These are phyloP conservation scores for Cynoglossus semilaevis DNA, from an alignment of 2,113 vertebrate genomes.

Conservation along the genomic window DNA sequence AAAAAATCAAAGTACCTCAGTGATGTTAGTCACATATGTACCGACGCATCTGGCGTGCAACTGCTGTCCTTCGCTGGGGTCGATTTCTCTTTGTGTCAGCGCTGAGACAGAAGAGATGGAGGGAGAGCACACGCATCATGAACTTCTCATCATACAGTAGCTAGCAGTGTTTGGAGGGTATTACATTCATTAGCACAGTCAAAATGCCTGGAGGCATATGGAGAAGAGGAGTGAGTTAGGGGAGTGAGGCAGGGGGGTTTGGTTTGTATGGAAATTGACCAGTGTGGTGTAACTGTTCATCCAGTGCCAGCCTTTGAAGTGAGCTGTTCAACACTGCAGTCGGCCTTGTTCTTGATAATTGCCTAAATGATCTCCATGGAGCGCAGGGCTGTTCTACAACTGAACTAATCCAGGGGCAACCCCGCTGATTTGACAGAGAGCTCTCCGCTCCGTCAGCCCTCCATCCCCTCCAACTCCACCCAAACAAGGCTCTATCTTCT, in stretches of 20 bases:
- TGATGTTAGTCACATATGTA: conserved; percentile 32
- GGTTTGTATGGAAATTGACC: conserved; percentile 83
- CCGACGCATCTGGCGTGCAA: conserved; percentile 35
- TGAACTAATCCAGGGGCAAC: conserved; percentile 78
- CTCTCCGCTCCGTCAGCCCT: conserved; percentile 52
- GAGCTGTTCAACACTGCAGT: conserved; percentile 74
- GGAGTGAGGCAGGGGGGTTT: conserved; percentile 34
- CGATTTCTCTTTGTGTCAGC: conserved; percentile 53
- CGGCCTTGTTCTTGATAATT: conserved; percentile 84
- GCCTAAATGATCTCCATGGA: conserved; percentile 83
- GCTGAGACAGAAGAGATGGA: background rate
- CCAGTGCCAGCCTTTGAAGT: conserved; percentile 79
- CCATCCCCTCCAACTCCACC: conserved; percentile 3
- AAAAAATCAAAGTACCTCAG: conserved; percentile 25
- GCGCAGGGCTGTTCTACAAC: conserved; percentile 73
- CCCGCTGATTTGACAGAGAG: conserved; percentile 77
- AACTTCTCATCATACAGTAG: conserved; percentile 71
- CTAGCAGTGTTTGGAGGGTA: conserved; percentile 48
- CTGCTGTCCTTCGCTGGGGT: conserved; percentile 50
- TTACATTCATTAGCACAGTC: conserved; percentile 79
- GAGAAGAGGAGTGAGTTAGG: conserved; percentile 58
- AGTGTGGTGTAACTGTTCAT: conserved; percentile 79
- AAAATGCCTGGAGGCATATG: conserved; percentile 74
- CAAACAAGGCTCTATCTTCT: conserved; percentile 63
- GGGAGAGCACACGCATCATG: conserved; percentile 25